phyloP scores from a whole-genome alignment of 2,888 invertebrate genomes.

The Micoletzkya japonica region DNA sequence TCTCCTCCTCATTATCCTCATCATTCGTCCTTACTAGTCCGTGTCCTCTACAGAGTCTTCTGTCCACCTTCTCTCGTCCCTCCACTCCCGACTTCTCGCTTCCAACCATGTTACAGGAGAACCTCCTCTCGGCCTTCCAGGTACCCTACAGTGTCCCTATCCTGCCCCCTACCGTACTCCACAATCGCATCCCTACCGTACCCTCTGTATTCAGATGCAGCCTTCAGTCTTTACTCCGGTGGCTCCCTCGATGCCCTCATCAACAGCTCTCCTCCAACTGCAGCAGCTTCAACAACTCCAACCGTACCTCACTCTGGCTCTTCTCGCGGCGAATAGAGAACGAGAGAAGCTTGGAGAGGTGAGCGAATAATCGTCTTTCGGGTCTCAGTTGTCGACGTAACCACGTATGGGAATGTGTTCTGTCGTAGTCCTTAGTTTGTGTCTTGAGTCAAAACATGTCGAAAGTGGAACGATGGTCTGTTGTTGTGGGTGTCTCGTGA shows the following conservation, averaged over 20 bases:
- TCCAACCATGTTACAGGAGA: conserved; percentile 14
- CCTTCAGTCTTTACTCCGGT: too few species aligned
- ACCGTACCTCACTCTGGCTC: conserved; percentile 9
- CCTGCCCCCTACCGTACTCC: background rate
- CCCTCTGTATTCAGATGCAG: background rate
- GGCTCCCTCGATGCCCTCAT: background rate
- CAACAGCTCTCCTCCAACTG: background rate
- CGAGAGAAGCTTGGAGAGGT: conserved; percentile 4
- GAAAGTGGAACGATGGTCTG: too few species aligned
- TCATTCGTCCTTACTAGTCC: background rate
- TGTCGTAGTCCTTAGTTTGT: background rate
- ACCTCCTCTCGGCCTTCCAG: conserved; percentile 5
- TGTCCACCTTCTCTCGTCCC: too few species aligned
- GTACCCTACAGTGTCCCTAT: too few species aligned
- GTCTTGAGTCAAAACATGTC: too few species aligned
- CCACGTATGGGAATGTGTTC: background rate
- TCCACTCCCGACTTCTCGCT: too few species aligned
- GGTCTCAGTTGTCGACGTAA: background rate
- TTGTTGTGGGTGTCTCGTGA: too few species aligned
- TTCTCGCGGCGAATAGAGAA: conserved; percentile 9
- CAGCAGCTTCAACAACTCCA: conserved; percentile 20
- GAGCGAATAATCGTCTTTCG: background rate
- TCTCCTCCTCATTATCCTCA: background rate
- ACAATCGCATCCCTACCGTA: background rate
- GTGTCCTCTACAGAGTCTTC: background rate